A percentile compares a stretch with the other conserved stretches of the same genome.
phyloP scores from a whole-genome alignment of 2,113 vertebrate species.

The Cyphomyrus plagiostoma region DNA sequence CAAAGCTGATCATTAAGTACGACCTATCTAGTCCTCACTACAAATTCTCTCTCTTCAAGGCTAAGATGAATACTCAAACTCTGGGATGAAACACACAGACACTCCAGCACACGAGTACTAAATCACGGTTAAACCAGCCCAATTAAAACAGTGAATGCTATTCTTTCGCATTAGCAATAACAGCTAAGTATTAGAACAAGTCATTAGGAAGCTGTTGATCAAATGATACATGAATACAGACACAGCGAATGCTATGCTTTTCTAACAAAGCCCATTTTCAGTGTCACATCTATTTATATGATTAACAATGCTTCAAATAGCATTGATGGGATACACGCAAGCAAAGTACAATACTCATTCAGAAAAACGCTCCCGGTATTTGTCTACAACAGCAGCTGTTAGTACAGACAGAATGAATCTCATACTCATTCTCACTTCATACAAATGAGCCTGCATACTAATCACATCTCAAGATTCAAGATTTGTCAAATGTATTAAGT shows the following conservation, averaged over 20 bases:
- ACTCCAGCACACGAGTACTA: not conserved
- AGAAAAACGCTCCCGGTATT: not conserved
- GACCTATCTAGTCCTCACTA: not conserved
- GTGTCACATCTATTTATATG: not conserved
- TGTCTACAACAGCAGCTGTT: not conserved
- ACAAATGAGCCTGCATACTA: not conserved
- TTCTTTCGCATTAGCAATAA: not conserved
- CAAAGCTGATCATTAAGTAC: not conserved
- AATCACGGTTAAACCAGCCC: not conserved
- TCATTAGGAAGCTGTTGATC: not conserved
- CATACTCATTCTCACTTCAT: not conserved
- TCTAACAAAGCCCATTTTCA: not conserved
- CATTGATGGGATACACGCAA: not conserved
- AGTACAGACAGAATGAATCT: not conserved
- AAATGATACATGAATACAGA: not conserved
- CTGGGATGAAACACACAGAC: not conserved
- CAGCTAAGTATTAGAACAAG: not conserved
- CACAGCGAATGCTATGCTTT: not conserved
- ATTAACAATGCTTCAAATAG: not conserved
- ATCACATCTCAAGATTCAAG: not conserved
- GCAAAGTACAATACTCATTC: not conserved
- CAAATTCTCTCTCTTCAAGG: not conserved
- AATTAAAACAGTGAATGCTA: not conserved
- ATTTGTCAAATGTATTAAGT: not conserved
- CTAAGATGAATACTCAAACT: not conserved